Conservation (phyloP, 1,140 invertebrate species). For the Steinernema feltiae region DNA sequence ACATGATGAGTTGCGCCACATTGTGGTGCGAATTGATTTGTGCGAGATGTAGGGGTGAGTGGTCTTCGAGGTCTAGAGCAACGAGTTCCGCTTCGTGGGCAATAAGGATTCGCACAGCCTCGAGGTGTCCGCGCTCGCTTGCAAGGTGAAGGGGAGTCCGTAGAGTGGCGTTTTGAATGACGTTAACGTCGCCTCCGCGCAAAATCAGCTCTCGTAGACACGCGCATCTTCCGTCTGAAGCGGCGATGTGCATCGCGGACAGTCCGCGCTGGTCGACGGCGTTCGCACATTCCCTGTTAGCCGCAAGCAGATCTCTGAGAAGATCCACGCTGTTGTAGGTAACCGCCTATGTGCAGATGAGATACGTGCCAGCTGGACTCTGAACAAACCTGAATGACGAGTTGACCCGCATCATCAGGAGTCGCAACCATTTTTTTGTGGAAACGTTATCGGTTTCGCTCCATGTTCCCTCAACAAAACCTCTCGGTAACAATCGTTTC, state of each 20-base stretch:
- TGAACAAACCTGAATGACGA: neutral
- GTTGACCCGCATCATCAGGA: slow-evolving; percentile 9
- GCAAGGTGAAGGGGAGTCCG: slow-evolving; percentile 73
- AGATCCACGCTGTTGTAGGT: slow-evolving; percentile 84
- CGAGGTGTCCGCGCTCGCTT: slow-evolving; percentile 71
- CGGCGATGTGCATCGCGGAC: slow-evolving; percentile 76
- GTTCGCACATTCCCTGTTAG: slow-evolving; percentile 68
- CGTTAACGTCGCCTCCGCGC: neutral
- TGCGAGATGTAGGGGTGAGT: slow-evolving; percentile 71
- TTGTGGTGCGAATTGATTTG: slow-evolving; percentile 68
- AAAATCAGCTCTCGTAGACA: slow-evolving; percentile 13
- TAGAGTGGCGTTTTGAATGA: neutral
- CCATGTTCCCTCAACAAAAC: neutral
- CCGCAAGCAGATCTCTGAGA: slow-evolving; percentile 70
- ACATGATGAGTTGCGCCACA: slow-evolving; percentile 67
- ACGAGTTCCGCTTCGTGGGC: slow-evolving; percentile 67
- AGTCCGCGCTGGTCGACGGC: slow-evolving; percentile 72
- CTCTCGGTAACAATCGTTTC: neutral
- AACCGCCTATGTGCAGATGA: slow-evolving; percentile 66
- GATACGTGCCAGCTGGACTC: neutral
- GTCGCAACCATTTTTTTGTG: neutral
- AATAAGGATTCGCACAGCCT: slow-evolving; percentile 68
- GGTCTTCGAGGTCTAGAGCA: slow-evolving; percentile 65
- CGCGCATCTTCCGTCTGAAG: slow-evolving; percentile 65
- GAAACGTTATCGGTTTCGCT: neutral